phyloP scores from a whole-genome alignment of 2,888 invertebrate species.

The Rhyacophila evoluta region DNA sequence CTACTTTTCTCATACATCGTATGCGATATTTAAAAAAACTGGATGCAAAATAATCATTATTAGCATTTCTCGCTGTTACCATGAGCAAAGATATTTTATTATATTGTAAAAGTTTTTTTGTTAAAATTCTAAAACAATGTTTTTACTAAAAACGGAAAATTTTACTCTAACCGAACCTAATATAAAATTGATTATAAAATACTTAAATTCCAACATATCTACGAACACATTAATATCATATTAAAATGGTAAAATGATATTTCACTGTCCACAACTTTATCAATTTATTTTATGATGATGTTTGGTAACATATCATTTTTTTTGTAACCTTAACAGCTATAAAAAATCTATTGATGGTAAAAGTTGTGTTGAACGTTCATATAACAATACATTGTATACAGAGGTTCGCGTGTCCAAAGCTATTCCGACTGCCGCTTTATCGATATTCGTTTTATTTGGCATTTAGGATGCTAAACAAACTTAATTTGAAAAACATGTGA shows the following conservation, averaged over 20 bases:
- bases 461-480: constrained; percentile 3
- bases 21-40: too few species aligned
- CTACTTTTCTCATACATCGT: too few species aligned
- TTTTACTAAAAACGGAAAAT: too few species aligned
- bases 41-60: too few species aligned
- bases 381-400: neutral
- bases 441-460: neutral
- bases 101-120: too few species aligned
- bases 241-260: neutral
- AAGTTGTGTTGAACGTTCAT: neutral
- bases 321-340: neutral
- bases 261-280: neutral
- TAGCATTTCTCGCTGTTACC: too few species aligned
- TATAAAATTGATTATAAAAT: too few species aligned
- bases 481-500: constrained; percentile 18
- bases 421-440: neutral
- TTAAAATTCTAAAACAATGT: too few species aligned
- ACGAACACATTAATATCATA: too few species aligned
- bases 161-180: too few species aligned
- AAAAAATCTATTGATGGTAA: constrained; percentile 22
- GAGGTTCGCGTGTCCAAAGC: neutral
- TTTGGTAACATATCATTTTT: constrained; percentile 16
- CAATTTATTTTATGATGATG: constrained; percentile 15
- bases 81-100: too few species aligned
- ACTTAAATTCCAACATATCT: too few species aligned